Base-by-base conservation (phyloP, 23 tunicate species). In the Botrylloides violaceus region DNA sequence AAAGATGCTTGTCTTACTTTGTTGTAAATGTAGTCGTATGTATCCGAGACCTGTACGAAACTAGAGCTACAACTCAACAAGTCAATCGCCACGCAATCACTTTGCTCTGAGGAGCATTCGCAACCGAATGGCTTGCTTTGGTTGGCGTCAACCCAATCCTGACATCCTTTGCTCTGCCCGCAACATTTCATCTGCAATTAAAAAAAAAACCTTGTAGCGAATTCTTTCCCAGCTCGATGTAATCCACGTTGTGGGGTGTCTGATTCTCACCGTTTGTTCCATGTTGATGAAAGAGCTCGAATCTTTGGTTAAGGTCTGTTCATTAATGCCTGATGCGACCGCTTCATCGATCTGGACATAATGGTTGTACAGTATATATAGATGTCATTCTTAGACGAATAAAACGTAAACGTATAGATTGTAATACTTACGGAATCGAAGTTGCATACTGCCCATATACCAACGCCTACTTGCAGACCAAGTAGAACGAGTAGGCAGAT, bases 371-470 rank as follows among this genome's bases (percentile, higher is more conserved):
- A n/a, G n/a, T n/a, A n/a, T n/a, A n/a, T n/a, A n/a, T n/a, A n/a
- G n/a, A n/a, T n/a, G n/a, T n/a, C n/a, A n/a, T n/a, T n/a, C n/a
- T n/a, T n/a, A n/a, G n/a, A n/a, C n/a, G n/a, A n/a, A n/a, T n/a
- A n/a, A n/a, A n/a, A n/a, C n/a, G n/a, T n/a, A n/a, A n/a, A n/a
- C n/a, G n/a, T n/a, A n/a, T n/a, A n/a, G n/a, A n/a, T n/a, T n/a
- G n/a, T n/a, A 9, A 4, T 23, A 63, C 74, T 76, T 61, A 87
- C 95, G 66, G 95, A 37, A 18, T 68, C 29, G 34, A 68, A 84
- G 25, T 77, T 73, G 34, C 76, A 81, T 30, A 87, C 55, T 3
- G 81, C 95, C 95, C 95, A 87, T 50, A 87, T 81, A 49, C 86
- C 95, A 50, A 87, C 71, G 12, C 86, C 85, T 4, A 80, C 63